These are phyloP conservation scores for Gortyna flavago DNA, from an alignment of 2,888 invertebrate genomes.

Conservation along the genomic window DNA sequence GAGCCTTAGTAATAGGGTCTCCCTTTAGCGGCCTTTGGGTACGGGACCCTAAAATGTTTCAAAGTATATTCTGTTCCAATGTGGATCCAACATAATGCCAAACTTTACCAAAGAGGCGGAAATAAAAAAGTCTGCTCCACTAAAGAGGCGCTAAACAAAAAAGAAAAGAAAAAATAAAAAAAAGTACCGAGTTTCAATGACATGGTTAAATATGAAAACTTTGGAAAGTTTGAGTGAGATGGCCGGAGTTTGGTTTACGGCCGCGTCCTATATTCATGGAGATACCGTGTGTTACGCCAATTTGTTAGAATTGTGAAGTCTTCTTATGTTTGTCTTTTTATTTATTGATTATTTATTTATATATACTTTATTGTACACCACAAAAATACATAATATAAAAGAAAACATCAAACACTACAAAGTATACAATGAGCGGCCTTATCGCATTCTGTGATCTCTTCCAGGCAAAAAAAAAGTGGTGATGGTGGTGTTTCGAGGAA, in stretches of 20 bases:
- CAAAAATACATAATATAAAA: too few relatives aligned
- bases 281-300: slow-evolving; percentile 10
- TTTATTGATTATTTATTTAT: background rate
- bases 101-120: slow-evolving; percentile 37
- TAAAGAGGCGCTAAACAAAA: slow-evolving; percentile 36
- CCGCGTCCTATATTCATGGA: slow-evolving; percentile 29
- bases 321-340: background rate
- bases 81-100: background rate
- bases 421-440: too few relatives aligned
- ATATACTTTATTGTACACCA: too few relatives aligned
- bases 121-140: slow-evolving; percentile 43
- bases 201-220: slow-evolving; percentile 62
- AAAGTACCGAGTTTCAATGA: slow-evolving; percentile 50
- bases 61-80: slow-evolving; percentile 28
- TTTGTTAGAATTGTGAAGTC: slow-evolving; percentile 1
- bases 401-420: too few relatives aligned
- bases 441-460: too few relatives aligned
- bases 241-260: slow-evolving; percentile 32
- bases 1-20: background rate
- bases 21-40: background rate
- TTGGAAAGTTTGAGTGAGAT: slow-evolving; percentile 37
- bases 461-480: too few relatives aligned
- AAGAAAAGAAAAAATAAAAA: slow-evolving; percentile 21
- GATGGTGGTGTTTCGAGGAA: background rate
- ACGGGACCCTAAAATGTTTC: background rate